phyloP scores from a whole-genome alignment of 2,113 vertebrate species.

The Hepsetus odoe region DNA sequence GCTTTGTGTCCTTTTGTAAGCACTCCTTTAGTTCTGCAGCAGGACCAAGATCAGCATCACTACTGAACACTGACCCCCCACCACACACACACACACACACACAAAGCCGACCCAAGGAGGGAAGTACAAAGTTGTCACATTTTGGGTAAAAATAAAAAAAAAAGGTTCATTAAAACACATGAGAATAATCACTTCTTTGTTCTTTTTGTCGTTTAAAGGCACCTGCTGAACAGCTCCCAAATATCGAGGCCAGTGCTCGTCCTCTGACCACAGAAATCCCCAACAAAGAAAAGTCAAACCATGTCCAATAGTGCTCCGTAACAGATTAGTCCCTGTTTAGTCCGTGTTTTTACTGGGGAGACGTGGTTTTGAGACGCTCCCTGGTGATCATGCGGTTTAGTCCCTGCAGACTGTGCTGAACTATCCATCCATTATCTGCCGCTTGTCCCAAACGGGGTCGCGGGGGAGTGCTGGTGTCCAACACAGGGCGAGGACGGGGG shows the following conservation, averaged over 20 bases:
- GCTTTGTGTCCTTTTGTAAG: too few species aligned
- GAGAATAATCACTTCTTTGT: conserved; percentile 15
- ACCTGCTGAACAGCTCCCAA: background rate
- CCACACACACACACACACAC: background rate
- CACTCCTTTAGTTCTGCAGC: background rate
- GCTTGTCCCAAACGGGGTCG: too few species aligned
- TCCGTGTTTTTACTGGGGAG: conserved; percentile 2
- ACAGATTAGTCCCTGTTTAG: conserved; percentile 39
- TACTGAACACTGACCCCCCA: too few species aligned
- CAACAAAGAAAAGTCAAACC: background rate
- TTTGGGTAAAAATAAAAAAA: conserved; percentile 1
- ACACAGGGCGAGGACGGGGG: too few species aligned
- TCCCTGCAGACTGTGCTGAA: conserved; percentile 3
- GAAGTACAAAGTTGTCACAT: background rate
- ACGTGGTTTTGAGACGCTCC: conserved; percentile 26
- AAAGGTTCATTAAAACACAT: conserved; percentile 4
- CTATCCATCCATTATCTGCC: too few species aligned
- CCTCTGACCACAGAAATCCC: background rate
- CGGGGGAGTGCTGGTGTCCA: too few species aligned
- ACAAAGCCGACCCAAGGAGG: background rate
- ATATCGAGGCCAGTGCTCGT: background rate
- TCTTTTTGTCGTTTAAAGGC: conserved; percentile 17
- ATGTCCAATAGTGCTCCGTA: conserved; percentile 29
- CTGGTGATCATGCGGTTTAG: background rate
- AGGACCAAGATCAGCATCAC: background rate